Base-by-base conservation (phyloP, 2,113 vertebrate genomes). In the Aplodontia rufa region DNA sequence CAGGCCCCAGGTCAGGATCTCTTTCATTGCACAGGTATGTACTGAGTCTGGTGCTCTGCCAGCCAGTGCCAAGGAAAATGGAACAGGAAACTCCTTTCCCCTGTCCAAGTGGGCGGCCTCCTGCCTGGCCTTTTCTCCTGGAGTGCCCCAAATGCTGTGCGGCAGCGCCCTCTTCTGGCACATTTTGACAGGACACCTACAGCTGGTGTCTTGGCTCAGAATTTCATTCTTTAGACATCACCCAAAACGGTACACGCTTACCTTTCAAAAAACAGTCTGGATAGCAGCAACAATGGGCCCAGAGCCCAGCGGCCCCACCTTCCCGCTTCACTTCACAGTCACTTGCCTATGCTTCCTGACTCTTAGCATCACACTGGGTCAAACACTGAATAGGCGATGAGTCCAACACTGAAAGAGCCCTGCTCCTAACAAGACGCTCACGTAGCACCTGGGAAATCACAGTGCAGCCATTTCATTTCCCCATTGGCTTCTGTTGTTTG, bases 141-240 rank as follows among this genome's bases (percentile, higher is more conserved):
- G 32, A 28, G 37, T 17, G 71, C 35, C 19, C 53, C 88, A 82
- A 95, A 42, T 12, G 74, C 86, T 96, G 78, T 86, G 83, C 24
- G 3, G 40, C 93, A 90, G 74, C 6, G 51, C 96, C 64, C 95
- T 93, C 97, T 97, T 20, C 94, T 95, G 97, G 78, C 74, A 0
- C 0, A 1, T 47, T 8, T 30, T 86, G 64, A 81, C 14, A 93
- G 51, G 80, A 93, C 76, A 22, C 1, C 8, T 51, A 53, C 13
- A 14, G 28, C 5, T 1, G 16, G 28, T n/a, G 9, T 69, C 28
- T 7, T 8, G 74, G 49, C n/a, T 55, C 53, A 51, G 72, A 91
- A 84, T 80, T 72, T 68, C 47, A 75, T 74, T 40, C 26, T 49
- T 37, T 9, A 32, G 55, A 78, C 28, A 35, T 0, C 55, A 22